A percentile compares a stretch with the other conserved stretches of the same genome.
Conservation (phyloP, 2,797 vertebrate genomes). For the Platyrinchus mystaceus region DNA sequence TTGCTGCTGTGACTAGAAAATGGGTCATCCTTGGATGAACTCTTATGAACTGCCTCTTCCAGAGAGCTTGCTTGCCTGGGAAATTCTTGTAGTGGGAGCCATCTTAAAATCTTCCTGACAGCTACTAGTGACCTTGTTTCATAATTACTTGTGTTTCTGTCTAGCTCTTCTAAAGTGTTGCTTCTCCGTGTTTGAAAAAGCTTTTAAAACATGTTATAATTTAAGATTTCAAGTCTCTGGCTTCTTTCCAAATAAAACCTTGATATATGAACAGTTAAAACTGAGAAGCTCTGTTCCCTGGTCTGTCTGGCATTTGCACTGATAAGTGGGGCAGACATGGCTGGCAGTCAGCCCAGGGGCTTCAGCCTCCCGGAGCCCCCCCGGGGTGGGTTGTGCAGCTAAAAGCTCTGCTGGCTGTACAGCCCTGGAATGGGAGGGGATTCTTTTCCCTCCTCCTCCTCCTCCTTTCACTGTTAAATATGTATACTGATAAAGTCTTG, state of each 20-base stretch:
- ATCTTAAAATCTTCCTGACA: conserved; percentile 50
- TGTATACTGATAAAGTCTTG: not conserved
- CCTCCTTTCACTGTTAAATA: not conserved
- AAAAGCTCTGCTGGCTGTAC: not conserved
- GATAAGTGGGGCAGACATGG: conserved; percentile 42
- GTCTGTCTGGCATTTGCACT: conserved; percentile 28
- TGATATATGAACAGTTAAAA: conserved; percentile 29
- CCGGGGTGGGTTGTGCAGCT: not conserved
- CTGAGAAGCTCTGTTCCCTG: not conserved
- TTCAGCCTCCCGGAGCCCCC: not conserved
- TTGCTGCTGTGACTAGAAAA: conserved; percentile 30
- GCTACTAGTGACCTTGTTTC: conserved; percentile 43
- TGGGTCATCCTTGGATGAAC: conserved; percentile 61
- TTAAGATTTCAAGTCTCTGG: conserved; percentile 40
- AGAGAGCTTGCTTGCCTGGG: conserved; percentile 4
- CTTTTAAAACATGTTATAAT: conserved; percentile 35
- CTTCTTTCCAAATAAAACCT: conserved; percentile 40
- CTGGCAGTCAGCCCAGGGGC: conserved; percentile 39
- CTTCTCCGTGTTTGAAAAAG: conserved; percentile 8
- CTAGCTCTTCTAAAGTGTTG: conserved; percentile 26
- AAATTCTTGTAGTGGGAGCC: conserved; percentile 29
- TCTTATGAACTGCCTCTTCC: conserved; percentile 28
- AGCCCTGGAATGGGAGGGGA: not conserved
- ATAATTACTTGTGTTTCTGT: conserved; percentile 10
- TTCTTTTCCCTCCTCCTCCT: not conserved